Evolutionary conservation across 2,888 invertebrate genomes (phyloP).

Genomic region (Drosophila vallismaia): DNA sequence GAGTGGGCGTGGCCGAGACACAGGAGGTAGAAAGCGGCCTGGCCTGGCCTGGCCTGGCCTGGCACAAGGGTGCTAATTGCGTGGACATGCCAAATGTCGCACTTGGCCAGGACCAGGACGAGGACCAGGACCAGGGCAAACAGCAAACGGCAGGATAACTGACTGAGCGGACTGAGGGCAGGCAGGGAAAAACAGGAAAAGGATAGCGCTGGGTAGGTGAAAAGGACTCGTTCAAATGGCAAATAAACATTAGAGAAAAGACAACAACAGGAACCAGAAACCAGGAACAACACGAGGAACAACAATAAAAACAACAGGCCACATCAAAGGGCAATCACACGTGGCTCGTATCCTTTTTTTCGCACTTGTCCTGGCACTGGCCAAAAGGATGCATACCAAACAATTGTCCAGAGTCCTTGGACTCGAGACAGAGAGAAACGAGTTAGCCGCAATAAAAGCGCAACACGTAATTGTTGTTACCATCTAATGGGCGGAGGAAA

Average conservation of each 20-base stretch:
- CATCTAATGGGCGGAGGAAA: constrained; percentile 20
- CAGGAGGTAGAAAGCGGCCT: constrained; percentile 3
- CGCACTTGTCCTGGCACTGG: constrained; percentile 35
- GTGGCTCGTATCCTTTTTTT: constrained; percentile 38
- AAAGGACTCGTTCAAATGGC: constrained; percentile 33
- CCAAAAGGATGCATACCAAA: constrained; percentile 38
- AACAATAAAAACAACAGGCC: constrained; percentile 2
- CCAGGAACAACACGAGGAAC: constrained; percentile 1
- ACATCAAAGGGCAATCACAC: constrained; percentile 57
- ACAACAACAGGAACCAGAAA: constrained; percentile 15
- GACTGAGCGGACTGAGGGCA: not conserved
- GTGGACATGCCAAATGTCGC: constrained; percentile 77
- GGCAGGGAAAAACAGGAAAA: constrained; percentile 4
- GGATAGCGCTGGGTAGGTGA: constrained; percentile 9
- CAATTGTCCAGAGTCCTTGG: too few species aligned
- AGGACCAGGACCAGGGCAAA: not conserved
- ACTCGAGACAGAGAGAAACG: not conserved
- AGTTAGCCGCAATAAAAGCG: constrained; percentile 60
- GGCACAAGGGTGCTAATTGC: constrained; percentile 66
- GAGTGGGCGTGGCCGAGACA: not conserved
- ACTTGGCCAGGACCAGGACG: constrained; percentile 52
- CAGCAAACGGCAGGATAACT: constrained; percentile 24
- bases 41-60: not conserved
- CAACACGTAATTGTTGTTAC: constrained; percentile 69
- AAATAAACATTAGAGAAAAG: constrained; percentile 58